phyloP scores from a whole-genome alignment of 2,797 vertebrate genomes.

The Pseudomugil gertrudae region DNA sequence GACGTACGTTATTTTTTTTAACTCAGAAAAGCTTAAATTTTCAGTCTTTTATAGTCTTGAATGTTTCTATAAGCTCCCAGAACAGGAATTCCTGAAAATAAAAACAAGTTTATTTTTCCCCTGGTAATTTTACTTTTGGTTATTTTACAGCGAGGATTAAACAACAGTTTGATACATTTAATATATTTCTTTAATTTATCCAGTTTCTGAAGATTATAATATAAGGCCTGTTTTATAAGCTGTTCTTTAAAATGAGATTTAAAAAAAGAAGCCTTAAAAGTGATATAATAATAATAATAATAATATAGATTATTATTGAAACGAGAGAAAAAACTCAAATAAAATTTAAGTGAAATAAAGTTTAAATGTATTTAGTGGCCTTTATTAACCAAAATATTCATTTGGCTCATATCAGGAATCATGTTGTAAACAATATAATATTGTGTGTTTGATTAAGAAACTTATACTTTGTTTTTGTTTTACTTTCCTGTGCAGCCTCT shows the following conservation, averaged over 20 bases:
- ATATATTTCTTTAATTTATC: not conserved
- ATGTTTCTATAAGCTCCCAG: not conserved
- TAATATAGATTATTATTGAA: not conserved
- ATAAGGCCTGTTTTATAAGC: not conserved
- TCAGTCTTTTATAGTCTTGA: no score
- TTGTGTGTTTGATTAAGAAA: not conserved
- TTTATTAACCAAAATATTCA: not conserved
- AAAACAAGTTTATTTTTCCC: not conserved
- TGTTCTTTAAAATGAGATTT: not conserved
- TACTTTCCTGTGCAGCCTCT: conserved; percentile 1
- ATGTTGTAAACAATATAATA: not conserved
- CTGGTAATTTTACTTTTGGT: not conserved
- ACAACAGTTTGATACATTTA: not conserved
- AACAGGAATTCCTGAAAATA: not conserved
- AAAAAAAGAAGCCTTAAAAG: no score
- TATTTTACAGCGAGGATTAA: not conserved
- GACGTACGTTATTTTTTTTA: no score
- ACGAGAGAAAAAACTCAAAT: not conserved
- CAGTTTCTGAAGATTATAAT: not conserved
- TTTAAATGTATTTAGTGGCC: not conserved
- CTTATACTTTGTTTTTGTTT: not conserved
- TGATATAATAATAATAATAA: not conserved
- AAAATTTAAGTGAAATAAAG: not conserved
- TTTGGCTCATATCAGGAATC: not conserved
- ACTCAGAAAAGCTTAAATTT: no score